Base-by-base conservation (phyloP, 2,888 invertebrate species). In the Heliconius hortense region DNA sequence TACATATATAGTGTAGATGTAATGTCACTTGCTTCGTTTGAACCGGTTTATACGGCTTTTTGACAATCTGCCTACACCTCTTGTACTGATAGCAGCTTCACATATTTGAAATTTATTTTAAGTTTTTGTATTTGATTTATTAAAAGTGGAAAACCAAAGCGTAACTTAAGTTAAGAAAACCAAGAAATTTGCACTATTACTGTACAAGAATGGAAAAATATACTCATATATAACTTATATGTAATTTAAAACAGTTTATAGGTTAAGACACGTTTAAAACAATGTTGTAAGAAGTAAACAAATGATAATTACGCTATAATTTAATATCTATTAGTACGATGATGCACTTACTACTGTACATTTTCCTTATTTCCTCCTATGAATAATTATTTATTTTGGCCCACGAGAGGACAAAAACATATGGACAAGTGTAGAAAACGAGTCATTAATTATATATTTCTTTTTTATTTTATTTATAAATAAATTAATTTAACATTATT, bases 361-460 rank as follows among this genome's bases (percentile, higher is more conserved):
- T 48, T 48, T 68, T 68, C 48, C 53, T 56, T 69, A 69, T 31
- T 69, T 69, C 56, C 56, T 56, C 31, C 8, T 24, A 69, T 69
- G 69, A 56, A n/a, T 69, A 69, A 69, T 43, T 69, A 69, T 56
- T 69, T 31, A 53, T 68, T 68, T 69, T 24, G 53, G n/a, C 53
- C 2, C 31, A 31, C 11, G 4, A 13, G 13, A 69, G 53, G 53
- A 56, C 24, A 43, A 69, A 35, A n/a, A 31, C 56, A 35, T 69
- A 31, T 69, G 56, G 8, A 56, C n/a, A 13, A 56, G 35, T 56
- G 13, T 35, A 31, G 53, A 31, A 31, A 31, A 56, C 35, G n/a
- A 35, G n/a, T 69, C 31, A 56, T 69, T 31, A 56, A 53, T 56
- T 56, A 56, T 48, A 48, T 21, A 48, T 48, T 21, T 15, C 15